Evolutionary conservation across 23 tunicate species (phyloP).

Genomic region (Styela clava): DNA sequence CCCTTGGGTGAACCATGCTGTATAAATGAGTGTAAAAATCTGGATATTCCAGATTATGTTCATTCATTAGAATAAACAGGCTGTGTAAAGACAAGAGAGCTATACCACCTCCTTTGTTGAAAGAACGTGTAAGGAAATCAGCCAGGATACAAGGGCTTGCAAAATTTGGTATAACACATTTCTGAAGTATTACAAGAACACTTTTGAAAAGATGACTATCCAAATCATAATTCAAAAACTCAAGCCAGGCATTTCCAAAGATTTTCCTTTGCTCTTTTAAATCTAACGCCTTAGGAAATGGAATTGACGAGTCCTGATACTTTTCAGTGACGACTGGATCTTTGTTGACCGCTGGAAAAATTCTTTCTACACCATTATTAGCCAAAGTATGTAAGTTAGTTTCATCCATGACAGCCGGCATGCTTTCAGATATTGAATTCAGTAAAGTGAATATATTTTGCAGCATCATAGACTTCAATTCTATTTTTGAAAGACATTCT

Average conservation of each 20-base stretch:
- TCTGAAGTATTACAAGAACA: constrained; percentile 51
- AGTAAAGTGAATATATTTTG: constrained; percentile 24
- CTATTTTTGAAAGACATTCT: background rate
- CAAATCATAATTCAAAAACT: constrained; percentile 49
- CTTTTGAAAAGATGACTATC: constrained; percentile 36
- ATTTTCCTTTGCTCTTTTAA: constrained; percentile 32
- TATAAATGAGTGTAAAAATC: constrained; percentile 75
- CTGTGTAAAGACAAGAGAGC: constrained; percentile 72
- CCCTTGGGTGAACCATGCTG: constrained; percentile 78
- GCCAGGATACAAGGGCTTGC: constrained; percentile 61
- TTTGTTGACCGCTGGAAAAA: constrained; percentile 1
- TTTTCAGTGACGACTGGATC: background rate
- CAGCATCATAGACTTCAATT: constrained; percentile 5
- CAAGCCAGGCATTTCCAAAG: constrained; percentile 66
- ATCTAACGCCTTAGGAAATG: background rate
- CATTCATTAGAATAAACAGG: constrained; percentile 59
- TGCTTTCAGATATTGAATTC: constrained; percentile 18
- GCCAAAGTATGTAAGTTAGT: background rate
- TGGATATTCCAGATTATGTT: constrained; percentile 77
- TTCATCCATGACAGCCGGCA: constrained; percentile 20
- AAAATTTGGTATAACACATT: constrained; percentile 66
- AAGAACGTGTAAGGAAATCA: constrained; percentile 68
- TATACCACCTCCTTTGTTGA: constrained; percentile 57
- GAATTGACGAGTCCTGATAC: background rate
- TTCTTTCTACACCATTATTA: background rate